These are phyloP conservation scores for Oryzias curvinotus DNA, from an alignment of 2,113 vertebrate species.

Conservation along the genomic window DNA sequence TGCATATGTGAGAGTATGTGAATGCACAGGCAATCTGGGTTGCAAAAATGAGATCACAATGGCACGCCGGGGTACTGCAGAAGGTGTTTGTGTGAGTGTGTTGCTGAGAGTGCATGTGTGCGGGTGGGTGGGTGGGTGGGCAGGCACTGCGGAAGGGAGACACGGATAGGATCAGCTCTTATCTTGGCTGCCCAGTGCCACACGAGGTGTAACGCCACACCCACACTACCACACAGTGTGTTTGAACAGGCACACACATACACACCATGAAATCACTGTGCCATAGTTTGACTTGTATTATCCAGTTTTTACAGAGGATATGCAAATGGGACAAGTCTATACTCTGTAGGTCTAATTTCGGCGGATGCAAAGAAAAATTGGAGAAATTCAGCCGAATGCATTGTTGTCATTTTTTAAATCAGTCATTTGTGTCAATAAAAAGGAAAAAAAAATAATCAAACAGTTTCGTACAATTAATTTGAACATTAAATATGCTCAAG, in stretches of 20 bases:
- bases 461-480: no score
- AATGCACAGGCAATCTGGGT: slow-evolving; percentile 52
- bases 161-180: slow-evolving; percentile 80
- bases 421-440: background rate
- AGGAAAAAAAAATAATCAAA: no score
- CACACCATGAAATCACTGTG: slow-evolving; percentile 62
- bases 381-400: slow-evolving; percentile 31
- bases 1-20: slow-evolving; percentile 36
- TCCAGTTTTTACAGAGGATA: slow-evolving; percentile 63
- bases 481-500: no score
- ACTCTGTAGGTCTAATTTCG: slow-evolving; percentile 44
- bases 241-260: slow-evolving; percentile 77
- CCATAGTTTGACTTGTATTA: slow-evolving; percentile 73
- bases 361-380: slow-evolving; percentile 35
- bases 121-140: slow-evolving; percentile 66
- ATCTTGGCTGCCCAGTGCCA: slow-evolving; percentile 82
- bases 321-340: slow-evolving; percentile 55
- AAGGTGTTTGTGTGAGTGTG: slow-evolving; percentile 27
- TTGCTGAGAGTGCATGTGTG: slow-evolving; percentile 27
- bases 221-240: slow-evolving; percentile 76
- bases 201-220: slow-evolving; percentile 83
- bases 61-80: slow-evolving; percentile 48
- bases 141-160: slow-evolving; percentile 64
- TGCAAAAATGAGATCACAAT: slow-evolving; percentile 63
- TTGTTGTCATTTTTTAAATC: slow-evolving; percentile 10